Evolutionary conservation across 92 coral and sea anemone genomes (phyloP).

Genomic region (Chrysogorgia sp.): DNA sequence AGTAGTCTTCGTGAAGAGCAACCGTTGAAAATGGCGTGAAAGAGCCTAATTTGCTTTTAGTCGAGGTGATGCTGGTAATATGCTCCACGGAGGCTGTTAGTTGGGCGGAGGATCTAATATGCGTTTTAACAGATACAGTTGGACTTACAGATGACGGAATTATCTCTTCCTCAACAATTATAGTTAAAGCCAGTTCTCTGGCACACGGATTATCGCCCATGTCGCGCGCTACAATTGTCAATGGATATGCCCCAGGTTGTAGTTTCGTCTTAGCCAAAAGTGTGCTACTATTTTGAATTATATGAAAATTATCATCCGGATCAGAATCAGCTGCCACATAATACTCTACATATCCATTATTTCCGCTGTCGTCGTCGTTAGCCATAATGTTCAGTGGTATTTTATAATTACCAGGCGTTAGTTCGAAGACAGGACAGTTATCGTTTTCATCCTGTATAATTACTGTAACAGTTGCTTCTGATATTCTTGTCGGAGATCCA

Average conservation of each 20-base stretch:
- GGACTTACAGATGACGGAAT: not conserved
- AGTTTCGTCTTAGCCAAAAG: not conserved
- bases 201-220: conserved; percentile 18
- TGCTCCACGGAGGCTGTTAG: too few species aligned
- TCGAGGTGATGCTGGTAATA: not conserved
- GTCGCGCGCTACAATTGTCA: conserved; percentile 38
- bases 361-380: conserved; percentile 16
- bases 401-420: conserved; percentile 19
- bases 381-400: conserved; percentile 20
- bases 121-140: not conserved
- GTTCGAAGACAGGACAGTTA: conserved; percentile 70
- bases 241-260: conserved; percentile 19
- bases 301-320: conserved; percentile 7
- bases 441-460: conserved; percentile 65
- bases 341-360: conserved; percentile 21
- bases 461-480: conserved; percentile 40
- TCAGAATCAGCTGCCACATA: conserved; percentile 19
- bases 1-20: too few species aligned
- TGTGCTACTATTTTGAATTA: not conserved
- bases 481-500: conserved; percentile 62
- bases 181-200: conserved; percentile 9
- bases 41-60: too few species aligned
- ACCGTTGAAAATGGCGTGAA: too few species aligned
- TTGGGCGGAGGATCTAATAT: not conserved
- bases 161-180: not conserved